Evolutionary conservation across 2,113 vertebrate species (phyloP).

Genomic region (Rhinogobius similis): DNA sequence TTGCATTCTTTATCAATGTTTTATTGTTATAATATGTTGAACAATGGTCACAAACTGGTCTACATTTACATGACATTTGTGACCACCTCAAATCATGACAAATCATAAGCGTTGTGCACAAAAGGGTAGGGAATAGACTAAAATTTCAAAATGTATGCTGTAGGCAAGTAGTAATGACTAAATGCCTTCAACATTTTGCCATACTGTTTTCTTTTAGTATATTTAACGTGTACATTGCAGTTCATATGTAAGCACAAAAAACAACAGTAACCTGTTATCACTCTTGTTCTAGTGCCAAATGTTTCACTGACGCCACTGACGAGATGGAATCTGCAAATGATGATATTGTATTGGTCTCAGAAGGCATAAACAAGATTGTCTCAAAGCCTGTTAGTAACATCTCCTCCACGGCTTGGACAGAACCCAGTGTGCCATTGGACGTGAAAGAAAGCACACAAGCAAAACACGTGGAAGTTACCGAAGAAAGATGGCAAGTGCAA

Average conservation of each 20-base stretch:
- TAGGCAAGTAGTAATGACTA: too few species aligned
- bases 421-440: constrained; percentile 45
- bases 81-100: too few species aligned
- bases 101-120: too few species aligned
- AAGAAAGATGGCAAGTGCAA: constrained; percentile 1
- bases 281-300: constrained; percentile 72
- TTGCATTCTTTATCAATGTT: too few species aligned
- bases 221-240: too few species aligned
- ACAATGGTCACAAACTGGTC: too few species aligned
- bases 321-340: constrained; percentile 75
- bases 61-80: too few species aligned
- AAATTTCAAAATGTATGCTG: too few species aligned
- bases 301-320: constrained; percentile 69
- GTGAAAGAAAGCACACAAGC: constrained; percentile 58
- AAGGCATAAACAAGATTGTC: constrained; percentile 63
- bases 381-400: constrained; percentile 62
- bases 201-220: too few species aligned
- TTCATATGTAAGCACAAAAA: background rate
- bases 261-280: background rate
- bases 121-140: too few species aligned
- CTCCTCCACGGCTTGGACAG: constrained; percentile 61
- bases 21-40: too few species aligned
- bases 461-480: background rate
- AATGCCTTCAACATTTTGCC: too few species aligned
- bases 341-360: constrained; percentile 62